Conservation (phyloP, 2,888 invertebrate genomes). For the Aromia moschata region DNA sequence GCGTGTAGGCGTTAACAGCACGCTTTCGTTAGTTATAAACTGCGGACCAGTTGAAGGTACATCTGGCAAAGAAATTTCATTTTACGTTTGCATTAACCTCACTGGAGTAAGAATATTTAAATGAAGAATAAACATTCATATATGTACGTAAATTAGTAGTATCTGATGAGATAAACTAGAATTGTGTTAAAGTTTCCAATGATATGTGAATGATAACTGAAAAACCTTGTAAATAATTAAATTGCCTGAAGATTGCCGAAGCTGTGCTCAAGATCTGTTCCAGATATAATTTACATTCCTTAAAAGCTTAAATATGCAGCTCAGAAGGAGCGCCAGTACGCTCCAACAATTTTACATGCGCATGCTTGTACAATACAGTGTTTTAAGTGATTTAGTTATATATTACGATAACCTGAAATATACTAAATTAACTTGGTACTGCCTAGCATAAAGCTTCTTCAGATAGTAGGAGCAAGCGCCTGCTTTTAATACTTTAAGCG, state of each 20-base stretch:
- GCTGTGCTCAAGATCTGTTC: conserved; percentile 29
- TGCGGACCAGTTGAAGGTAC: conserved; percentile 46
- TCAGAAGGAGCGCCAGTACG: conserved; percentile 1
- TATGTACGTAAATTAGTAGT: conserved; percentile 8
- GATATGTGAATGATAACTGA: conserved; percentile 42
- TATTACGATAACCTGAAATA: conserved; percentile 17
- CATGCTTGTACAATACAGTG: conserved; percentile 31
- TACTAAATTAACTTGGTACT: conserved; percentile 5
- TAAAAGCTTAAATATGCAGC: conserved; percentile 7
- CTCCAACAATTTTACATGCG: conserved; percentile 27
- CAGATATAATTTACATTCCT: not conserved
- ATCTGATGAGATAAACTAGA: conserved; percentile 9
- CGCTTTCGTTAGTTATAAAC: conserved; percentile 58
- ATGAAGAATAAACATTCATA: conserved; percentile 2
- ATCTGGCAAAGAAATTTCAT: conserved; percentile 51
- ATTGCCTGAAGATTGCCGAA: conserved; percentile 33
- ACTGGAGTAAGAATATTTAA: conserved; percentile 52
- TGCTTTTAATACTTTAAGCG: conserved; percentile 1
- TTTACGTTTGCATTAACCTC: conserved; percentile 50
- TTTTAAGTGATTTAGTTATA: conserved; percentile 4
- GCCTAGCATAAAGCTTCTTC: conserved; percentile 18
- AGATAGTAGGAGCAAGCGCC: conserved; percentile 4
- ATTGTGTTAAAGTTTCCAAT: conserved; percentile 36
- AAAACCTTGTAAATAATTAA: conserved; percentile 20
- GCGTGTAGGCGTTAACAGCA: conserved; percentile 54